These are phyloP conservation scores for Pelusios castaneus DNA, from an alignment of 2,113 vertebrate species.

Conservation along the genomic window DNA sequence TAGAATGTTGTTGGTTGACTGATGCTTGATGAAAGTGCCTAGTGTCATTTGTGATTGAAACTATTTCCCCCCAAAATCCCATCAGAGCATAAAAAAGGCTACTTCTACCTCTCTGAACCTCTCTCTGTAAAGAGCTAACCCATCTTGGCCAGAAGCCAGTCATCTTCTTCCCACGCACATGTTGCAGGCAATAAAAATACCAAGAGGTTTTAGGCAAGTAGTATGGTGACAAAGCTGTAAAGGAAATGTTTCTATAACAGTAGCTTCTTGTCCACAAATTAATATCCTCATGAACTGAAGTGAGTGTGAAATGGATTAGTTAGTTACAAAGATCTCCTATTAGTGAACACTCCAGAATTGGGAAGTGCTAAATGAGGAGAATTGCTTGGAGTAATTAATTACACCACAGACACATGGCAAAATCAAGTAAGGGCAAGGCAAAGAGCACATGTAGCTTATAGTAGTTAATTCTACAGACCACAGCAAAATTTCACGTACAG, in stretches of 20 bases:
- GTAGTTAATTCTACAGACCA: not conserved
- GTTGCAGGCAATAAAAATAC: not conserved
- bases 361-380: not conserved
- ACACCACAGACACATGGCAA: not conserved
- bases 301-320: slow-evolving; percentile 23
- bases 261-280: not conserved
- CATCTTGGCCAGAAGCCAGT: not conserved
- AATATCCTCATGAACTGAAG: not conserved
- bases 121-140: not conserved
- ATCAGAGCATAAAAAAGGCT: not conserved
- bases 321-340: not conserved
- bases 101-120: not conserved
- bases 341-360: not conserved
- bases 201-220: not conserved
- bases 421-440: not conserved
- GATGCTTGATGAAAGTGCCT: not conserved
- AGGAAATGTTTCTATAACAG: not conserved
- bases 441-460: not conserved
- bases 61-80: not conserved
- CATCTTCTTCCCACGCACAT: not conserved
- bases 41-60: not conserved
- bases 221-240: not conserved
- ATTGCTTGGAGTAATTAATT: not conserved
- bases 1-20: not conserved
- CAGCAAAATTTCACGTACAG: not conserved